A percentile compares a stretch with the other conserved stretches of the same genome.
phyloP scores from a whole-genome alignment of 2,113 vertebrate species.

The Vombatus ursinus region DNA sequence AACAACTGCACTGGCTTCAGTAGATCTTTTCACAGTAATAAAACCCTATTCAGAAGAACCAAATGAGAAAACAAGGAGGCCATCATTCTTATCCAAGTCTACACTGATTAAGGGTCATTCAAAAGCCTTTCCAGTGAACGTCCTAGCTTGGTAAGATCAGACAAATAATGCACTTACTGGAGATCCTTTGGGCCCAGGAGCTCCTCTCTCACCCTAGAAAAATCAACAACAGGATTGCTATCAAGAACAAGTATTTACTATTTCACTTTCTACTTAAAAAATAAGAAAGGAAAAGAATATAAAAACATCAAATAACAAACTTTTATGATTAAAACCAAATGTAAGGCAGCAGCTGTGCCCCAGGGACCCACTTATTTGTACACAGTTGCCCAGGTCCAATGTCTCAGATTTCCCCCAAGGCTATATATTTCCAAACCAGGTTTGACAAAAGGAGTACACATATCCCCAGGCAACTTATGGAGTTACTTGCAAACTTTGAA shows the following conservation, averaged over 20 bases:
- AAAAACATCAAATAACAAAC: background rate
- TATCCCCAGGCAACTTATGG: background rate
- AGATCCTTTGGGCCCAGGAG: conserved; percentile 92
- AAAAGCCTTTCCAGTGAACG: background rate
- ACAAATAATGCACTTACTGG: conserved; percentile 89
- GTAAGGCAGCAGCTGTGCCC: background rate
- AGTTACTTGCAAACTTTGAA: background rate
- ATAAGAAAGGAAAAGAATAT: background rate
- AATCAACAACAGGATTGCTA: conserved; percentile 65
- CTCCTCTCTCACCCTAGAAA: conserved; percentile 94
- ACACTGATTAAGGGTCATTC: background rate
- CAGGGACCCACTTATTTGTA: background rate
- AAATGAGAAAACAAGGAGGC: background rate
- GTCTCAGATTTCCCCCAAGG: background rate
- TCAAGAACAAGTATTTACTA: background rate
- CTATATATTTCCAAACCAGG: conserved; percentile 36
- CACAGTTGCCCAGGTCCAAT: conserved; percentile 1
- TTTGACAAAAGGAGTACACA: background rate
- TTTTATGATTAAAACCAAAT: background rate
- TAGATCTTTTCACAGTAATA: background rate
- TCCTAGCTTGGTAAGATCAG: background rate
- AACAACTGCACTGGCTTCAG: background rate
- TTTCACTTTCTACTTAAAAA: background rate
- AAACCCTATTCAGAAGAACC: background rate
- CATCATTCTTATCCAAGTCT: background rate